Evolutionary conservation across 2,113 vertebrate genomes (phyloP), one percentile per base, ranked within the genome.

Genomic region (Puma concolor): DNA sequence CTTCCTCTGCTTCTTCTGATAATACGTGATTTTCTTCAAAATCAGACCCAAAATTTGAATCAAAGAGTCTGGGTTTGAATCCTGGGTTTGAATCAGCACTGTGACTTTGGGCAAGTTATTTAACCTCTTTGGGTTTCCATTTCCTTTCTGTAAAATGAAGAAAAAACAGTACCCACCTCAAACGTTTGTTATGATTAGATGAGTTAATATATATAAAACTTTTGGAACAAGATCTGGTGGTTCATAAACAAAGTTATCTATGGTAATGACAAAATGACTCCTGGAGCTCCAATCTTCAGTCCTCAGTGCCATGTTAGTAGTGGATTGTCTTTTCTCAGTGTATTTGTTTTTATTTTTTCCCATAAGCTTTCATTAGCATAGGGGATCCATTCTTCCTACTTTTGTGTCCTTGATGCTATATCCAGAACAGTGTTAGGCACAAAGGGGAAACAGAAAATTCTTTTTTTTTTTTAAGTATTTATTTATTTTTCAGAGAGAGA

Each of bases 131-230:
- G 48, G 15, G 29, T 82, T 76, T 93, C 83, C 64, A 41, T 25
- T 88, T 96, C 63, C 29, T 93, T 63, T 81, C 29, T 88, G 21
- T 91, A 83, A 95, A 97, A 72, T 77, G 11, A 92, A 12, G 64
- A 69, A 52, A 69, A 52, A 69, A 71, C 0, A n/a, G 14, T 3
- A 57, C 33, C 38, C 38, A 84, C 25, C 38, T 92, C 60, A 72
- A 94, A 48, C 0, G 15, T 5, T 12, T 7, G 31, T 33, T 77
- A 21, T 33, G 48, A 66, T 48, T 54, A 80, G 6, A 44, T 67
- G 19, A 80, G 23, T 67, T 72, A 38, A 63, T 25, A 67, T 25
- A 83, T 4, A 54, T 15, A 27, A 52, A 72, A 38, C 17, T 79
- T 57, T 54, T 31, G 41, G 25, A 74, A 84, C 0, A 36, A 63